phyloP scores from a whole-genome alignment of 1,140 invertebrate species.

The Achroia grisella region DNA sequence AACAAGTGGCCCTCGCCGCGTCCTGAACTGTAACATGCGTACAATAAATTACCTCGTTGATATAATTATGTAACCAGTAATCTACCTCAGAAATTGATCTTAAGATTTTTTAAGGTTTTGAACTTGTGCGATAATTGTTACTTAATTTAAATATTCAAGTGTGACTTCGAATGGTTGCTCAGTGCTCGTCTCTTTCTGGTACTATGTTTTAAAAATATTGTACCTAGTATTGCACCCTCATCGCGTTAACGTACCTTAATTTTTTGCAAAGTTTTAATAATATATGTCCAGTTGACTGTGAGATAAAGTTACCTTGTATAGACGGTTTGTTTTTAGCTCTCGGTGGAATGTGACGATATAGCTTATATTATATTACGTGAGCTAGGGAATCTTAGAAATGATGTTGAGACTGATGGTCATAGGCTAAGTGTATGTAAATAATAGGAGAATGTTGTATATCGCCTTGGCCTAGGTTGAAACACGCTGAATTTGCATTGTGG shows the following conservation, averaged over 20 bases:
- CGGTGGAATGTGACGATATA: constrained; percentile 44
- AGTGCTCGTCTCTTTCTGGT: constrained; percentile 50
- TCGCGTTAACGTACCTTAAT: constrained; percentile 47
- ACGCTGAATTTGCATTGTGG: constrained; percentile 44
- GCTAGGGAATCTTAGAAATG: constrained; percentile 56
- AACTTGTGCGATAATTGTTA: constrained; percentile 66
- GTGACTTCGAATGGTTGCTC: constrained; percentile 61
- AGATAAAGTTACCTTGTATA: constrained; percentile 59
- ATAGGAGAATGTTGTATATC: constrained; percentile 68
- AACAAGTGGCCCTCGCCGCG: constrained; percentile 23
- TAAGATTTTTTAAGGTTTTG: constrained; percentile 63
- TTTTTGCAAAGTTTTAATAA: constrained; percentile 26
- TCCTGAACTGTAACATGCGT: constrained; percentile 42
- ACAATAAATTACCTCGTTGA: constrained; percentile 65
- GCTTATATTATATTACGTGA: constrained; percentile 55
- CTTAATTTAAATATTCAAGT: constrained; percentile 62
- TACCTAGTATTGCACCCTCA: constrained; percentile 41
- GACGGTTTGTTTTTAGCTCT: constrained; percentile 57
- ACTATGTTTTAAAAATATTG: constrained; percentile 51
- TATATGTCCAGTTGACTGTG: constrained; percentile 53
- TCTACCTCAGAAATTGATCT: constrained; percentile 71
- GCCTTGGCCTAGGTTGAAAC: constrained; percentile 66
- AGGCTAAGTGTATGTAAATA: constrained; percentile 70
- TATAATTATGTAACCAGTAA: constrained; percentile 63
- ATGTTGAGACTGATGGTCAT: constrained; percentile 68